A percentile compares a stretch with the other conserved stretches of the same genome.
phyloP scores from a whole-genome alignment of 2,113 vertebrate species.

The Antigone vipio region DNA sequence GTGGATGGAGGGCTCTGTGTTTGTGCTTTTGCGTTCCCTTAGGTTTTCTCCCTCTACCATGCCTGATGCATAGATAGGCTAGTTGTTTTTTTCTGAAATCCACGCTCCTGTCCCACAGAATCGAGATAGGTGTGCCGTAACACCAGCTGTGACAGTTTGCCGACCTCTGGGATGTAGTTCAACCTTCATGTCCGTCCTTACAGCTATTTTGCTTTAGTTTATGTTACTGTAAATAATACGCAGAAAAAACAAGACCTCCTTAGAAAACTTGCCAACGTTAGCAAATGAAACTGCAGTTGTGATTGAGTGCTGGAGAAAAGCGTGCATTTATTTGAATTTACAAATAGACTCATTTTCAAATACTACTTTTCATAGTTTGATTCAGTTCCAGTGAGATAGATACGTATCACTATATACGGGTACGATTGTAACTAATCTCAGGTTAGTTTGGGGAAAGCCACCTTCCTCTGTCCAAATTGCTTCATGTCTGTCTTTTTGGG shows the following conservation, averaged over 20 bases:
- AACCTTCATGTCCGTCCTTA: not conserved
- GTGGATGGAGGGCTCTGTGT: not conserved
- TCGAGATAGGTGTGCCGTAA: not conserved
- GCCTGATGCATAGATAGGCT: not conserved
- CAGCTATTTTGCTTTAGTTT: not conserved
- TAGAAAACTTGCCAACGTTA: not conserved
- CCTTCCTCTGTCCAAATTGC: not conserved
- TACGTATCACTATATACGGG: rapidly evolving
- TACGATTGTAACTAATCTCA: not conserved
- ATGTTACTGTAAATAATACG: not conserved
- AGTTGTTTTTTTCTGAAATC: not conserved
- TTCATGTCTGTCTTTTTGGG: not conserved
- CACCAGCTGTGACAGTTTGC: not conserved
- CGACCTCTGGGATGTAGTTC: not conserved
- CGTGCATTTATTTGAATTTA: not conserved
- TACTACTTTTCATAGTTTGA: not conserved
- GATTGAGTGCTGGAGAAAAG: not conserved
- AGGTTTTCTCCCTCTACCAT: not conserved
- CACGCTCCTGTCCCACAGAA: not conserved
- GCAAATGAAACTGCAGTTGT: not conserved
- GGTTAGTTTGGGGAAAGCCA: not conserved
- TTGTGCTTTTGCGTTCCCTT: not conserved
- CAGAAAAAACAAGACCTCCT: not conserved
- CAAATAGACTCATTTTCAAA: not conserved
- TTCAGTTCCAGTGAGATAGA: not conserved